These are phyloP conservation scores for Gulo gulo DNA, from an alignment of 2,113 vertebrate species.

Conservation along the genomic window DNA sequence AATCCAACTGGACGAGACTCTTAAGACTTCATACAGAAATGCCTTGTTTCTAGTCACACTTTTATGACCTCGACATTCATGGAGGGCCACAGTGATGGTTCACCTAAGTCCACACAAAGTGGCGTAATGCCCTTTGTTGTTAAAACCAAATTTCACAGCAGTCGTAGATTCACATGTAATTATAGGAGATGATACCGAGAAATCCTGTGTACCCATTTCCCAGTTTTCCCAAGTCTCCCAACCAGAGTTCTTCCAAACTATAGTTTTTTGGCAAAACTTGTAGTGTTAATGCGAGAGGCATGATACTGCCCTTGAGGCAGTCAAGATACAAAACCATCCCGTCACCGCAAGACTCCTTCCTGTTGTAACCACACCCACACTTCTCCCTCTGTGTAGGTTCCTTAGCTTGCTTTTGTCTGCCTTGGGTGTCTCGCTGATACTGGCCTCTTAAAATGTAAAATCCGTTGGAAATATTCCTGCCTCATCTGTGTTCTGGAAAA, in stretches of 20 bases:
- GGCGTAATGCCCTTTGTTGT: neutral
- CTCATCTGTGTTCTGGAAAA: neutral
- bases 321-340: neutral
- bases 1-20: neutral
- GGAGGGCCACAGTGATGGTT: neutral
- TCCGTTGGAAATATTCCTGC: neutral
- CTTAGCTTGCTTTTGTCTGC: neutral
- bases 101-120: neutral
- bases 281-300: neutral
- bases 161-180: neutral
- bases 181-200: neutral
- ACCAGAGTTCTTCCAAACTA: neutral
- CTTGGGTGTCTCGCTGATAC: neutral
- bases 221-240: neutral
- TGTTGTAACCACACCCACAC: neutral
- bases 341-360: neutral
- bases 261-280: neutral
- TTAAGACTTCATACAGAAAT: neutral
- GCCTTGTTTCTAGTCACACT: neutral
- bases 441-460: slow-evolving; percentile 25
- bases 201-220: neutral
- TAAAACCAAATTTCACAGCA: neutral
- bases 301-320: neutral
- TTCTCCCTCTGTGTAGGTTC: neutral
- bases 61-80: neutral